Evolutionary conservation across 2,888 invertebrate species (phyloP).

Genomic region (Sphaerophoria taeniata): DNA sequence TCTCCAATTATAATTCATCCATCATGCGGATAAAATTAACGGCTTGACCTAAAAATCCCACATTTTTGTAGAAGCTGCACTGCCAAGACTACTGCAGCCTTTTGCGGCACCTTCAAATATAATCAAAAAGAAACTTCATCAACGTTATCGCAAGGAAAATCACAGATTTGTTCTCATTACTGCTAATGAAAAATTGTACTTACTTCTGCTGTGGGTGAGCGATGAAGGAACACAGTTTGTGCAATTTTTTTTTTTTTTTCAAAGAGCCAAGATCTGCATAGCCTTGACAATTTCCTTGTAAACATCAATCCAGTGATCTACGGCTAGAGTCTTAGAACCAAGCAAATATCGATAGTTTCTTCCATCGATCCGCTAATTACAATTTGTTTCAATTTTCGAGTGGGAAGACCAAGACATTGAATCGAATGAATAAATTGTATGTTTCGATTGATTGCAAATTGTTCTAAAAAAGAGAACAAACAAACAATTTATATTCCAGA

Average conservation of each 20-base stretch:
- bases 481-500: conserved; percentile 30
- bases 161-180: conserved; percentile 16
- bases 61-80: not conserved
- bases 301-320: conserved; percentile 71
- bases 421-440: conserved; percentile 52
- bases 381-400: conserved; percentile 17
- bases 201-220: not conserved
- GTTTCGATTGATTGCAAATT: conserved; percentile 67
- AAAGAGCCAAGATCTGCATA: conserved; percentile 21
- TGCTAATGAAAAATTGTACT: not conserved
- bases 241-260: not conserved
- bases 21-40: conserved; percentile 32
- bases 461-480: conserved; percentile 21
- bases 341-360: conserved; percentile 38
- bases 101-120: conserved; percentile 28
- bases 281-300: conserved; percentile 64
- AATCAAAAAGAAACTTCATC: conserved; percentile 3
- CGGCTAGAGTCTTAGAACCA: conserved; percentile 30
- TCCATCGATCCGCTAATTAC: not conserved
- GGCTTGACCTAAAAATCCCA: conserved; percentile 41
- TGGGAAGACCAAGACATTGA: conserved; percentile 60
- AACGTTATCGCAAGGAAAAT: not conserved
- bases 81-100: not conserved
- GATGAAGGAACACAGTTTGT: not conserved
- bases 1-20: conserved; percentile 39